Evolutionary conservation across 2,888 invertebrate species (phyloP).

Genomic region (Cremastinae sp.): DNA sequence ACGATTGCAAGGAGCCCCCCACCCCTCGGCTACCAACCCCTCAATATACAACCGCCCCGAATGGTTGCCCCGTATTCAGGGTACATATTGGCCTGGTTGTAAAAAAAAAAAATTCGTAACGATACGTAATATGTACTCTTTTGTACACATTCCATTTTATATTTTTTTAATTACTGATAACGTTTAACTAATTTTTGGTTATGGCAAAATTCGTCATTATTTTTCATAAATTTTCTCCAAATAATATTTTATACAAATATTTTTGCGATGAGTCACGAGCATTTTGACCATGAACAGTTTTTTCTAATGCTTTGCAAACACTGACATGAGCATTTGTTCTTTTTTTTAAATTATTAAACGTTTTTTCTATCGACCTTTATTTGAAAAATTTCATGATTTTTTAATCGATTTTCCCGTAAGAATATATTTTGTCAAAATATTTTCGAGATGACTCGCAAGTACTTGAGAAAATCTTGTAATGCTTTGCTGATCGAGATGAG

Average conservation of each 20-base stretch:
- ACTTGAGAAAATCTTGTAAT: constrained; percentile 13
- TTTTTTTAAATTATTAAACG: too few relatives aligned
- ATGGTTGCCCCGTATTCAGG: constrained; percentile 61
- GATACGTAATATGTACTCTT: constrained; percentile 3
- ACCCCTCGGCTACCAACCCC: constrained; percentile 65
- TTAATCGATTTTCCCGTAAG: constrained; percentile 51
- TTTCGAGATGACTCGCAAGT: constrained; percentile 68
- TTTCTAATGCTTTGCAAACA: too few relatives aligned
- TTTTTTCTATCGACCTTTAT: too few relatives aligned
- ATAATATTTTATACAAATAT: too few relatives aligned
- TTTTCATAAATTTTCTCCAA: too few relatives aligned
- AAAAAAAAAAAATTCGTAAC: constrained; percentile 30
- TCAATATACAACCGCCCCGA: constrained; percentile 68
- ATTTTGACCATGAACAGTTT: too few relatives aligned
- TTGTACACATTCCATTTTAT: constrained; percentile 23
- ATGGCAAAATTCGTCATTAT: too few relatives aligned
- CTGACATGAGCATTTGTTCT: too few relatives aligned
- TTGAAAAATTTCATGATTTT: neutral
- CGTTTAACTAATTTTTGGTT: neutral
- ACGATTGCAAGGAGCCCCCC: constrained; percentile 62
- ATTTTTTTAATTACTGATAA: neutral
- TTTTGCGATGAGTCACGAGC: too few relatives aligned
- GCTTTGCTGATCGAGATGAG: constrained; percentile 12
- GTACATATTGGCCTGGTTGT: constrained; percentile 1
- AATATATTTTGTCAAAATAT: constrained; percentile 76